Percentiles rank a stretch among this genome's conserved stretches.
phyloP scores from a whole-genome alignment of 2,113 vertebrate species.

The Callionymus lyra region DNA sequence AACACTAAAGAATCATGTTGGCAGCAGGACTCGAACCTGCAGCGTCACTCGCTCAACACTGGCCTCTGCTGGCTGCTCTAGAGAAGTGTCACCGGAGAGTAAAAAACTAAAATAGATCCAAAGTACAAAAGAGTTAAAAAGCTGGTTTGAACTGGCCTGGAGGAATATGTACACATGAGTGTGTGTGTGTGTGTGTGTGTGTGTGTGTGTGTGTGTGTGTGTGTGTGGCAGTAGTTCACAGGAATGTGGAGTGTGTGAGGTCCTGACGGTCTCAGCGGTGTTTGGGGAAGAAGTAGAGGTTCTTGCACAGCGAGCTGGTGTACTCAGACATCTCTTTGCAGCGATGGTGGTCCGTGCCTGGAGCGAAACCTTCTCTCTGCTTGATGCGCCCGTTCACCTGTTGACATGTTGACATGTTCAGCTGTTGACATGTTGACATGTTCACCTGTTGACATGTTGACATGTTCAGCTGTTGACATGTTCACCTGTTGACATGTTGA shows the following conservation, averaged over 20 bases:
- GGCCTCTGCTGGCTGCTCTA: slow-evolving; percentile 40
- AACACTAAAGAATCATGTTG: too few species aligned
- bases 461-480: too few species aligned
- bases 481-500: too few species aligned
- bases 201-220: slow-evolving; percentile 18
- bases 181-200: slow-evolving; percentile 1
- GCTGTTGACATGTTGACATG: not conserved
- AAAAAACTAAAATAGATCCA: slow-evolving; percentile 22
- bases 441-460: too few species aligned
- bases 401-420: too few species aligned
- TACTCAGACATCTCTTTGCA: slow-evolving; percentile 99
- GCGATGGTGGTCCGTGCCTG: slow-evolving; percentile 87
- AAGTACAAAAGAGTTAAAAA: too few species aligned
- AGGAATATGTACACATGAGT: slow-evolving; percentile 20
- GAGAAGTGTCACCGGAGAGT: slow-evolving; percentile 14
- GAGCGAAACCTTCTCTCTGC: slow-evolving; percentile 85
- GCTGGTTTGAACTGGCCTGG: slow-evolving; percentile 18
- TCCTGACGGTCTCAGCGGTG: slow-evolving; percentile 37
- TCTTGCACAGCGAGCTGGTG: slow-evolving; percentile 86
- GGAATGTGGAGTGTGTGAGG: slow-evolving; percentile 25
- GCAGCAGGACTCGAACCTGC: not conserved
- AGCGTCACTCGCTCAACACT: slow-evolving; percentile 13
- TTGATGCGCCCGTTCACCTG: slow-evolving; percentile 90
- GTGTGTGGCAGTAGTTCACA: slow-evolving; percentile 29
- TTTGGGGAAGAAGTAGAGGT: slow-evolving; percentile 91